A percentile compares a stretch with the other conserved stretches of the same genome.
Evolutionary conservation across 2,113 vertebrate species (phyloP).

Genomic region (Petromus typicus): DNA sequence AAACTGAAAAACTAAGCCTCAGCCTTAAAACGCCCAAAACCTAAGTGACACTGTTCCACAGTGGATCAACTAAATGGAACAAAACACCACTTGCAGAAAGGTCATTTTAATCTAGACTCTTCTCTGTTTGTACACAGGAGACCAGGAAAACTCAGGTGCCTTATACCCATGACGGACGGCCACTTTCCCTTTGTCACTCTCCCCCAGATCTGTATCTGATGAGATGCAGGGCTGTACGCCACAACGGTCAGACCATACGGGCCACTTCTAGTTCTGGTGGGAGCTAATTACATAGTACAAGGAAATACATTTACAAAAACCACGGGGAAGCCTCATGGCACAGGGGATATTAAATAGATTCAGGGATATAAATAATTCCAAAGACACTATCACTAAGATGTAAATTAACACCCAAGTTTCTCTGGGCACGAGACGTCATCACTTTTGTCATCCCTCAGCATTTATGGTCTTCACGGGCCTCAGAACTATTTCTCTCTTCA

Average conservation of each 20-base stretch:
- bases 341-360: constrained; percentile 73
- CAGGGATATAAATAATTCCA: constrained; percentile 73
- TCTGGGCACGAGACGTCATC: neutral
- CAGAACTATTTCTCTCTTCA: neutral
- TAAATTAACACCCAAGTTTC: neutral
- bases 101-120: neutral
- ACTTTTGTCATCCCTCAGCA: neutral
- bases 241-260: neutral
- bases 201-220: neutral
- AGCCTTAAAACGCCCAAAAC: constrained; percentile 52
- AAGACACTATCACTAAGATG: constrained; percentile 45
- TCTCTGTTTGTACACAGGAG: neutral
- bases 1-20: neutral
- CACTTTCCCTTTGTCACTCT: neutral
- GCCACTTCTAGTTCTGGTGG: neutral
- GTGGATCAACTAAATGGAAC: neutral
- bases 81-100: neutral
- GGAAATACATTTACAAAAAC: constrained; percentile 60
- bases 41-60: neutral
- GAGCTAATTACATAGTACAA: constrained; percentile 56
- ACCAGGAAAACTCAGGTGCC: neutral
- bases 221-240: no score
- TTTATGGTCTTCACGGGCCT: neutral
- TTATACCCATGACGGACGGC: neutral
- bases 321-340: constrained; percentile 22